Percentiles rank a stretch among this genome's conserved stretches.
These are phyloP conservation scores for Cacatua alba DNA, from an alignment of 2,113 vertebrate species.

Conservation along the genomic window DNA sequence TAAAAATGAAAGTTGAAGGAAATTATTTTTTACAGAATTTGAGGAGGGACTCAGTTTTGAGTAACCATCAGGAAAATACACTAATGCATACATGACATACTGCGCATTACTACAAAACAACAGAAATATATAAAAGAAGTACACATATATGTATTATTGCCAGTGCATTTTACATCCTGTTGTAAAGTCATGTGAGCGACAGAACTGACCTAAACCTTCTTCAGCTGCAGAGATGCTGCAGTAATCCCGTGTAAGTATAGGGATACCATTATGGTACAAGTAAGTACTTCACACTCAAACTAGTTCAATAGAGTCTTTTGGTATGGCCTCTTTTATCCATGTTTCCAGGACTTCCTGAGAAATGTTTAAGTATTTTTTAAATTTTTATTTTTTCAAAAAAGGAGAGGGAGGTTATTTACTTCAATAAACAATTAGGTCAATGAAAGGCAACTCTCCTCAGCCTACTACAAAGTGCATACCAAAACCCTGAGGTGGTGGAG, in stretches of 20 bases:
- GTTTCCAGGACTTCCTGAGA: not conserved
- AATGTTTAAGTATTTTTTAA: not conserved
- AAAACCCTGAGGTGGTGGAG: not conserved
- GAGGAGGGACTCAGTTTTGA: not conserved
- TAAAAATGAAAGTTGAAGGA: not conserved
- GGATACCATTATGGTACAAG: not conserved
- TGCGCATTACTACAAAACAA: not conserved
- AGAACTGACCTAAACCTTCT: not conserved
- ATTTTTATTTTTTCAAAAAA: too few relatives aligned
- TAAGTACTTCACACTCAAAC: not conserved
- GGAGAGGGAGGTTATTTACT: not conserved
- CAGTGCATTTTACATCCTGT: not conserved
- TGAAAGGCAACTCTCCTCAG: not conserved
- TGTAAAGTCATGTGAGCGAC: accelerated
- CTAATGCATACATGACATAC: not conserved
- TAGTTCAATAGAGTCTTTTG: not conserved
- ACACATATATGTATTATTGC: accelerated
- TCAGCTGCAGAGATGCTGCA: not conserved
- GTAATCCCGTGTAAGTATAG: not conserved
- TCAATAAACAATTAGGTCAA: not conserved
- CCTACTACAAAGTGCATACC: not conserved
- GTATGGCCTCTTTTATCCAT: not conserved
- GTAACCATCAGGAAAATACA: not conserved
- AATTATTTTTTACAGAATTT: not conserved
- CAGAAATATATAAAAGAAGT: not conserved